phyloP scores from a whole-genome alignment of 2,888 invertebrate species.

The Pocota personata region DNA sequence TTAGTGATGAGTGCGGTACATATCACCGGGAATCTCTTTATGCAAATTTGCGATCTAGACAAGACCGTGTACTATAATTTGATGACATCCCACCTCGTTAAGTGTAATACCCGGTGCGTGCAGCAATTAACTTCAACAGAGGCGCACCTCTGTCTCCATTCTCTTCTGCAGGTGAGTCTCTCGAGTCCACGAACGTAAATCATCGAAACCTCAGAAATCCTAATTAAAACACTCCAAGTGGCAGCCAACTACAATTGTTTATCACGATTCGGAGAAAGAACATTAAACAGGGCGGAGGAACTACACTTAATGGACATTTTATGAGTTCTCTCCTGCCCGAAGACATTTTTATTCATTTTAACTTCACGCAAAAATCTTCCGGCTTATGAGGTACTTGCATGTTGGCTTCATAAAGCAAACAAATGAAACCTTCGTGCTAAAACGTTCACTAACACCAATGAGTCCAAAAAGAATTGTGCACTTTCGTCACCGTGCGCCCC shows the following conservation, averaged over 20 bases:
- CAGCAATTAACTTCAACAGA: constrained; percentile 47
- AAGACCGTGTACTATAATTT: constrained; percentile 14
- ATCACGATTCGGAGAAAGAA: constrained; percentile 68
- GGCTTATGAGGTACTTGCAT: constrained; percentile 46
- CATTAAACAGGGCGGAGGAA: constrained; percentile 66
- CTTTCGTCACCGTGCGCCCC: constrained; percentile 53
- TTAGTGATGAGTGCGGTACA: constrained; percentile 7
- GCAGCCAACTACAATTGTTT: constrained; percentile 62
- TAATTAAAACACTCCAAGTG: constrained; percentile 65
- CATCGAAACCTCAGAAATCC: constrained; percentile 68
- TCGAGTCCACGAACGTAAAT: constrained; percentile 44
- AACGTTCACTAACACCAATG: constrained; percentile 31
- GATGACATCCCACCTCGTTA: constrained; percentile 20
- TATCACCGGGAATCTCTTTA: not conserved
- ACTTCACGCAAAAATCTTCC: constrained; percentile 64
- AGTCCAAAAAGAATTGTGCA: constrained; percentile 31
- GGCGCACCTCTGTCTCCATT: constrained; percentile 41
- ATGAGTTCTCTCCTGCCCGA: constrained; percentile 57
- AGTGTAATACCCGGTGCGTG: constrained; percentile 49
- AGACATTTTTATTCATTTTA: constrained; percentile 62
- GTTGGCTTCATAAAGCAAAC: constrained; percentile 37
- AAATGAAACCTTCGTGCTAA: constrained; percentile 53
- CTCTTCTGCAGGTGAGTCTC: constrained; percentile 44
- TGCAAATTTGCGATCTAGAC: constrained; percentile 39
- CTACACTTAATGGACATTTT: constrained; percentile 66